A percentile compares a stretch with the other conserved stretches of the same genome.
Evolutionary conservation across 2,797 vertebrate genomes (phyloP).

Genomic region (Australoheros facetus): DNA sequence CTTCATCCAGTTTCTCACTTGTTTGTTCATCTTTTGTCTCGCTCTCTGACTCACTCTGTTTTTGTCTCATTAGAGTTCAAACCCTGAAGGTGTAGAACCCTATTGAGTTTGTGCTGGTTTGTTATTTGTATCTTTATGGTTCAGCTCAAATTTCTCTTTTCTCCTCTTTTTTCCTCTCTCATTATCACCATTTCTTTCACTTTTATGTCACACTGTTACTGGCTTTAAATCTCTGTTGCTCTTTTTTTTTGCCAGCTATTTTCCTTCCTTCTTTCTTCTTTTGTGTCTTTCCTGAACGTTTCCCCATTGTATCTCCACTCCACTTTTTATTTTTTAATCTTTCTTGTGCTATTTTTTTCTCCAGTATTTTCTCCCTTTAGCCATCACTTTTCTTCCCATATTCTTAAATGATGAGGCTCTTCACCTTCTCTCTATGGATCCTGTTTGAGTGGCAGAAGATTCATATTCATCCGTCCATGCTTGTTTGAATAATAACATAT

Average conservation of each 20-base stretch:
- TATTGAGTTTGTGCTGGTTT: neutral
- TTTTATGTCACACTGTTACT: neutral
- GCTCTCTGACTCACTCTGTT: neutral
- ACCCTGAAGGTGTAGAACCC: neutral
- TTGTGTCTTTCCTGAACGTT: neutral
- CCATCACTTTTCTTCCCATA: neutral
- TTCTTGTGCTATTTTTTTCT: neutral
- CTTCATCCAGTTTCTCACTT: neutral
- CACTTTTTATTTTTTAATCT: neutral
- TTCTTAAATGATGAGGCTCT: neutral
- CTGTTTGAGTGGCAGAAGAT: neutral
- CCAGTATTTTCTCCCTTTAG: rapidly evolving
- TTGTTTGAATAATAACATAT: neutral
- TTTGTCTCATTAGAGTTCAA: neutral
- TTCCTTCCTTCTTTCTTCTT: neutral
- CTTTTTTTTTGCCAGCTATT: neutral
- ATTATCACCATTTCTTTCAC: neutral
- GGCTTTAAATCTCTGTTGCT: neutral
- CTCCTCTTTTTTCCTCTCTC: neutral
- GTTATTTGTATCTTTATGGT: neutral
- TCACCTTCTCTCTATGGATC: neutral
- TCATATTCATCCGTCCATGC: neutral
- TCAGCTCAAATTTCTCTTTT: neutral
- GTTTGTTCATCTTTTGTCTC: neutral
- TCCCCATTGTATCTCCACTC: neutral